A percentile compares a stretch with the other conserved stretches of the same genome.
Evolutionary conservation across 2,888 invertebrate genomes (phyloP).

Genomic region (Therioaphis trifolii): DNA sequence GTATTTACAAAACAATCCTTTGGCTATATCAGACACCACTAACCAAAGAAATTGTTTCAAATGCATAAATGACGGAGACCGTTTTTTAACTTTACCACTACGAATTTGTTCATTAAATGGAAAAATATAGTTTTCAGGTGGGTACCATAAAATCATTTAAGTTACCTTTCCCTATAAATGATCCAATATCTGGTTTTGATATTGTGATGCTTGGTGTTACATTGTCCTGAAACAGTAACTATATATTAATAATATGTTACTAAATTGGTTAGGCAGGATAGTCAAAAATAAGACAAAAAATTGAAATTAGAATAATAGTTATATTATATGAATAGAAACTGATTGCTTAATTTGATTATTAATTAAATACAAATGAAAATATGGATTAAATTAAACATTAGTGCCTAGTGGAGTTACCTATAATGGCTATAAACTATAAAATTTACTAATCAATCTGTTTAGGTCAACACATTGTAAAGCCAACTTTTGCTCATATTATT

Average conservation of each 20-base stretch:
- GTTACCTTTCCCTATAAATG: constrained; percentile 6
- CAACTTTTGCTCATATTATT: too few relatives aligned
- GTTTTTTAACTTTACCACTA: too few relatives aligned
- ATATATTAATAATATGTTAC: too few relatives aligned
- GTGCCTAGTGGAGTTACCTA: too few relatives aligned
- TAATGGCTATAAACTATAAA: too few relatives aligned
- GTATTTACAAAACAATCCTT: constrained; percentile 8
- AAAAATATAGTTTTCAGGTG: constrained; percentile 9
- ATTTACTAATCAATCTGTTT: too few relatives aligned
- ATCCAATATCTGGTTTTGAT: constrained; percentile 26
- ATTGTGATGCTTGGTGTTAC: not conserved
- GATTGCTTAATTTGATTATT: not conserved
- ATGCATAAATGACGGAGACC: constrained; percentile 21
- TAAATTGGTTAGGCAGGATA: too few relatives aligned
- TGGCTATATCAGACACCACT: not conserved
- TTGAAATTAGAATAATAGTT: too few relatives aligned
- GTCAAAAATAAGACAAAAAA: too few relatives aligned
- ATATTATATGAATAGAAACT: too few relatives aligned
- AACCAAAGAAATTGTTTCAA: constrained; percentile 14
- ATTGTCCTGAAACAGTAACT: too few relatives aligned
- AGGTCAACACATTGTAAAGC: too few relatives aligned
- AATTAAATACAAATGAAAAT: not conserved
- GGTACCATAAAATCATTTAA: constrained; percentile 23
- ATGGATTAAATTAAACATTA: constrained; percentile 15
- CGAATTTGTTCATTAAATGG: constrained; percentile 2